phyloP scores from a whole-genome alignment of 2,797 vertebrate species.

The Psittacula derbiana region DNA sequence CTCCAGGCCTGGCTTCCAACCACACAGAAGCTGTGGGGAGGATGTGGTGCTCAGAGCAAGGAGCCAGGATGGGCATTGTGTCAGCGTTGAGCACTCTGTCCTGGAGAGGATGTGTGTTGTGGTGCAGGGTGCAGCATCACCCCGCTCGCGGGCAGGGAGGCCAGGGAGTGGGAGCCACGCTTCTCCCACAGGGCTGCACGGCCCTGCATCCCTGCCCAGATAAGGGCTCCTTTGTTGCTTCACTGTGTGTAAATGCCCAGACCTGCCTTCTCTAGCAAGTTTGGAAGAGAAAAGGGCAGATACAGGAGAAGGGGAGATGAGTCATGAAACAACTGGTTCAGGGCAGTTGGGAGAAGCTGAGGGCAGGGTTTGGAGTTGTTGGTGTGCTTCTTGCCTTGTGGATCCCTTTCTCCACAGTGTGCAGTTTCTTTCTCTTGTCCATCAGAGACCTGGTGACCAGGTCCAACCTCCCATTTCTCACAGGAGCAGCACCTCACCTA shows the following conservation, averaged over 20 bases:
- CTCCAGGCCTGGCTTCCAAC: background rate
- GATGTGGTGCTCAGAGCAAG: background rate
- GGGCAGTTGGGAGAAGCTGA: background rate
- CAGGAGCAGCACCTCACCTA: background rate
- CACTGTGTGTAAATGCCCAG: background rate
- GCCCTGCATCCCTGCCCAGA: background rate
- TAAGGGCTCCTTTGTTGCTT: background rate
- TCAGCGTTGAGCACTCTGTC: background rate
- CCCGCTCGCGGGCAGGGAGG: background rate
- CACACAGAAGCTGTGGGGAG: background rate
- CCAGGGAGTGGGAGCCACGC: fast-evolving
- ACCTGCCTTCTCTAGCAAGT: background rate
- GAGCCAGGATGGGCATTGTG: background rate
- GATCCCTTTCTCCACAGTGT: fast-evolving
- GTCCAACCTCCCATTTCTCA: background rate
- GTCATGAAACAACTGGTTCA: background rate
- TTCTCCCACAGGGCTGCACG: background rate
- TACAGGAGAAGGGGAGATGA: background rate
- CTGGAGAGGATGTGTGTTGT: fast-evolving
- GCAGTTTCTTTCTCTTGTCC: background rate
- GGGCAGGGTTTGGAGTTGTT: background rate
- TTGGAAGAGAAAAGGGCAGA: background rate
- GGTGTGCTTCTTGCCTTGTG: background rate
- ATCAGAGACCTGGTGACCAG: background rate
- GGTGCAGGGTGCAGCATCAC: background rate